These are phyloP conservation scores for Apostichopus leukothele DNA, from an alignment of 53 echinoderm and acorn worm species.

Conservation along the genomic window DNA sequence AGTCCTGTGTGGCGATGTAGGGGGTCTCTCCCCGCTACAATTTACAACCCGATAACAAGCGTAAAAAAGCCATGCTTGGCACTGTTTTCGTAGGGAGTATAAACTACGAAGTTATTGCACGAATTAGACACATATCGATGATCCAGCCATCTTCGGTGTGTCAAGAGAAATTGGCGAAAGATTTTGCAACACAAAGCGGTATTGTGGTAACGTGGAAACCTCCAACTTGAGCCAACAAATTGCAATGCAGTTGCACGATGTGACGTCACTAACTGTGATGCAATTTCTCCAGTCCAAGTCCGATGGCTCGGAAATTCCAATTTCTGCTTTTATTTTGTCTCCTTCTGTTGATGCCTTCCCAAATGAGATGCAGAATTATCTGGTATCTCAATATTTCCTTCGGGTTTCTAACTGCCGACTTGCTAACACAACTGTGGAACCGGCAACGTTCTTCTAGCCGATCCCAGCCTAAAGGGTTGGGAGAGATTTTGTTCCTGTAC, in stretches of 20 bases:
- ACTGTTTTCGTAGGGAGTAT: constrained; percentile 16
- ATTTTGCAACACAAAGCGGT: constrained; percentile 15
- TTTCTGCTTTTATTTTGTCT: background rate
- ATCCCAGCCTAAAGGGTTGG: constrained; percentile 52
- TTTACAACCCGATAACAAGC: background rate
- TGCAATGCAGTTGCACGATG: background rate
- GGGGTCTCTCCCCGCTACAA: background rate
- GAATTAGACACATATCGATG: background rate
- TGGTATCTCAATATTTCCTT: constrained; percentile 34
- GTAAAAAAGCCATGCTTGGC: constrained; percentile 27
- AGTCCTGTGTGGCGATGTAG: constrained; percentile 14
- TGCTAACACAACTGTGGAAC: constrained; percentile 23
- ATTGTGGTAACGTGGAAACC: background rate
- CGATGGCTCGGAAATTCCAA: constrained; percentile 13
- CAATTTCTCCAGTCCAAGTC: constrained; percentile 27
- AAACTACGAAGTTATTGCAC: constrained; percentile 43
- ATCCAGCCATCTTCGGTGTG: constrained; percentile 19
- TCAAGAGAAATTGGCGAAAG: constrained; percentile 13
- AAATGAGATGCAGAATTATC: constrained; percentile 26
- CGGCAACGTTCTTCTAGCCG: constrained; percentile 39
- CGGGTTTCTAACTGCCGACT: constrained; percentile 41
- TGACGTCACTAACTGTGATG: constrained; percentile 49
- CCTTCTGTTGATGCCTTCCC: constrained; percentile 30
- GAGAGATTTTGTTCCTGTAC: constrained; percentile 24
- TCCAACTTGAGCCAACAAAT: background rate